A percentile compares a stretch with the other conserved stretches of the same genome.
phyloP scores from a whole-genome alignment of 2,113 vertebrate species.

The Prietella phreatophila region DNA sequence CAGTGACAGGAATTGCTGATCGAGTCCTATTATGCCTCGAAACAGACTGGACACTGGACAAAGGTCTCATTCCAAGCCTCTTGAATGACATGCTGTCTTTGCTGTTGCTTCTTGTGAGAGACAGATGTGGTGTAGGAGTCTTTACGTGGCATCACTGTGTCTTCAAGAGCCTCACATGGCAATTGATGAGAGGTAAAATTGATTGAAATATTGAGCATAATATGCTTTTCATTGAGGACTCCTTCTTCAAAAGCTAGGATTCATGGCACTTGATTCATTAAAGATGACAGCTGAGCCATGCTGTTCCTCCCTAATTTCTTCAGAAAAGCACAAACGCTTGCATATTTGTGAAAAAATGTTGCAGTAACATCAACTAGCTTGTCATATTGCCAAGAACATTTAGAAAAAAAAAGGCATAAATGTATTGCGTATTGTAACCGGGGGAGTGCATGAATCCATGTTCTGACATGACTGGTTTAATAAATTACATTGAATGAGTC shows the following conservation, averaged over 20 bases:
- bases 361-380: slow-evolving; percentile 11
- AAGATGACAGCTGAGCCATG: neutral
- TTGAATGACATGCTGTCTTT: neutral
- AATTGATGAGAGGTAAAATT: neutral
- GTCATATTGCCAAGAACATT: slow-evolving; percentile 20
- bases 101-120: neutral
- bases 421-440: neutral
- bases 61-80: slow-evolving; percentile 11
- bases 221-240: neutral
- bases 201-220: neutral
- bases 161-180: neutral
- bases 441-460: neutral
- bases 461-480: neutral
- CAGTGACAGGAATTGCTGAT: slow-evolving; percentile 37
- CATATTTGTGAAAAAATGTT: slow-evolving; percentile 6
- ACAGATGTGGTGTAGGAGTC: neutral
- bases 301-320: slow-evolving; percentile 3
- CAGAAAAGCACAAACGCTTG: slow-evolving; percentile 21
- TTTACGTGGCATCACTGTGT: neutral
- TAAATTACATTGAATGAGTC: neutral
- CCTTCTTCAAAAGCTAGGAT: slow-evolving; percentile 6
- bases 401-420: neutral
- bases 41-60: slow-evolving; percentile 12
- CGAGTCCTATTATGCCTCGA: slow-evolving; percentile 21
- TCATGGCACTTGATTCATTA: slow-evolving; percentile 16